phyloP scores from a whole-genome alignment of 2,888 invertebrate genomes.

The Drosophila ezoana region DNA sequence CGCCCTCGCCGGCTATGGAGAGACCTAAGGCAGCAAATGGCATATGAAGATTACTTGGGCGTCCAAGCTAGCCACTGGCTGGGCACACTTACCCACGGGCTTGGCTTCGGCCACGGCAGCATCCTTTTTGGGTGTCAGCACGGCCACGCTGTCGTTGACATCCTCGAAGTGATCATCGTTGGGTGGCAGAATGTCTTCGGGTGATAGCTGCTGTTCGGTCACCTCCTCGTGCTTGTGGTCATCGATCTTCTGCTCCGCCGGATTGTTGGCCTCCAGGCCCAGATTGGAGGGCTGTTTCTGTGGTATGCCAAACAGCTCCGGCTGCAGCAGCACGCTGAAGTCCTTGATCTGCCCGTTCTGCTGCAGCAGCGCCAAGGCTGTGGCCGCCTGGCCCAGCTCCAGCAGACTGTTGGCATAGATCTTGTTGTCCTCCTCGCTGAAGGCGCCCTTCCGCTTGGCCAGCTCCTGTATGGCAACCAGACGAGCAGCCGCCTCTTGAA shows the following conservation, averaged over 20 bases:
- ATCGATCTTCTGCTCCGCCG: conserved; percentile 68
- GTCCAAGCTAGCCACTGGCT: not conserved
- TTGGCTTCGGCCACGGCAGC: conserved; percentile 91
- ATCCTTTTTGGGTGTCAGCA: conserved; percentile 87
- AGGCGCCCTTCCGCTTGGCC: conserved; percentile 87
- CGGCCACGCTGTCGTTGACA: conserved; percentile 84
- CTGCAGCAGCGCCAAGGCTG: conserved; percentile 86
- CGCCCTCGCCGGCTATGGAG: conserved; percentile 88
- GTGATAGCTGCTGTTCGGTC: conserved; percentile 74
- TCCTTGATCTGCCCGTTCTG: conserved; percentile 86
- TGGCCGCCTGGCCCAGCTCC: conserved; percentile 87
- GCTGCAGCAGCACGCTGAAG: conserved; percentile 85
- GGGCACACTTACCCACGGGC: conserved; percentile 87
- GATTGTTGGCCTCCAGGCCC: conserved; percentile 62
- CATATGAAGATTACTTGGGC: not conserved
- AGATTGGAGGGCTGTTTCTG: conserved; percentile 66
- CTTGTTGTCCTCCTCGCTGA: conserved; percentile 86
- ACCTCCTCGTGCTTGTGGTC: conserved; percentile 75
- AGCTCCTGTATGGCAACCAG: conserved; percentile 87
- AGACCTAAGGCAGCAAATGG: conserved; percentile 85
- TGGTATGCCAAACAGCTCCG: conserved; percentile 72
- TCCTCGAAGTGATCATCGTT: conserved; percentile 83
- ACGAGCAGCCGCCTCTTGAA: conserved; percentile 87
- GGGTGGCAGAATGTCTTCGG: conserved; percentile 81
- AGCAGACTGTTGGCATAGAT: conserved; percentile 87